These are phyloP conservation scores for Meloidogyne exigua DNA, from an alignment of 1,140 invertebrate species.

Conservation along the genomic window DNA sequence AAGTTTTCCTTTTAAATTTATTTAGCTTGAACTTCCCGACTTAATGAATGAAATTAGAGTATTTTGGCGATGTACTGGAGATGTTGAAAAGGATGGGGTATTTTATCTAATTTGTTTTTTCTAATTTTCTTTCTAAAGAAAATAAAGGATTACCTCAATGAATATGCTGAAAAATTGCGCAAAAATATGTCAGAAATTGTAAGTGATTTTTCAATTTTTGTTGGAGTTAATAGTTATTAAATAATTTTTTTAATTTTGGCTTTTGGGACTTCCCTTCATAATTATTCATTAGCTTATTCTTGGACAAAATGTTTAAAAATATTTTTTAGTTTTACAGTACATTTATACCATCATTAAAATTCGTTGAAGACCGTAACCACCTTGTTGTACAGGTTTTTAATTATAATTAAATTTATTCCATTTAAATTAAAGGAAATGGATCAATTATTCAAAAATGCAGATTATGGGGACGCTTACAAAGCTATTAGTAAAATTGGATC, in stretches of 20 bases:
- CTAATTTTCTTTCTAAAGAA: conserved; percentile 25
- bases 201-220: not conserved
- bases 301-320: not conserved
- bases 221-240: no score
- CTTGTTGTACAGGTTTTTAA: conserved; percentile 42
- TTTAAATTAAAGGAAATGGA: conserved; percentile 51
- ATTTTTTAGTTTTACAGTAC: conserved; percentile 30
- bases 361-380: conserved; percentile 44
- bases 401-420: conserved; percentile 12
- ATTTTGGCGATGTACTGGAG: conserved; percentile 39
- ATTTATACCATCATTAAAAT: conserved; percentile 33
- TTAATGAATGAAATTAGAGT: conserved; percentile 37
- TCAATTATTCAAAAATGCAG: conserved; percentile 45
- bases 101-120: not conserved
- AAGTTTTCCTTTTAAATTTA: not conserved
- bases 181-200: conserved; percentile 15
- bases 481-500: conserved; percentile 50
- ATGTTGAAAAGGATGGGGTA: conserved; percentile 28
- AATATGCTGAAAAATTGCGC: conserved; percentile 16
- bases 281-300: no score
- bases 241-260: no score
- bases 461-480: conserved; percentile 55
- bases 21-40: conserved; percentile 48
- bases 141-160: conserved; percentile 26
- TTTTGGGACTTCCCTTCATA: no score